Conservation (phyloP, 2,113 vertebrate genomes). For the Eulacestoma nigropectus region DNA sequence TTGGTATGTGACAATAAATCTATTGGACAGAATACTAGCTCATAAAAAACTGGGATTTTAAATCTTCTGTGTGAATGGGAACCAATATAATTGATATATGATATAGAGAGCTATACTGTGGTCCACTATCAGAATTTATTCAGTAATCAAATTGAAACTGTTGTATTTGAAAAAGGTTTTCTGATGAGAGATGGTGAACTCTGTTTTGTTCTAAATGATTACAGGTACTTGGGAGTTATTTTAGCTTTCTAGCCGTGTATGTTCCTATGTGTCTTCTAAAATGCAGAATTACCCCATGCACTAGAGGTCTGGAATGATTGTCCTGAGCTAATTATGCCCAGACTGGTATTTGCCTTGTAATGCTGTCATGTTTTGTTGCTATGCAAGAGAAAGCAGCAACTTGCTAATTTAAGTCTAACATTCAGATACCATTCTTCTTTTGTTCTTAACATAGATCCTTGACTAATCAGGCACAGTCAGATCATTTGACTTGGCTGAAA, state of each 20-base stretch:
- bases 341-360: conserved; percentile 39
- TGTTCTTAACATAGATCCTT: conserved; percentile 55
- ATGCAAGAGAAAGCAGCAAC: conserved; percentile 27
- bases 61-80: background rate
- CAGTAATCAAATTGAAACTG: background rate
- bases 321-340: conserved; percentile 3
- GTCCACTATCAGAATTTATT: background rate
- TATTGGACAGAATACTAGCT: background rate
- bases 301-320: background rate
- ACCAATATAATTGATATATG: background rate
- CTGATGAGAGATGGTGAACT: background rate
- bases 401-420: conserved; percentile 42
- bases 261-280: background rate
- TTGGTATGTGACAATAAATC: background rate
- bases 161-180: background rate
- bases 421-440: conserved; percentile 48
- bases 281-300: background rate
- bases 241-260: background rate
- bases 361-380: conserved; percentile 51
- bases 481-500: conserved; percentile 27
- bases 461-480: conserved; percentile 38
- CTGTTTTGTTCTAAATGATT: background rate
- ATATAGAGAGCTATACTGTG: background rate
- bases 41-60: background rate
- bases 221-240: background rate